Evolutionary conservation across 2,888 invertebrate genomes (phyloP), one percentile per base, ranked within the genome.

Genomic region (Hyles lineata): DNA sequence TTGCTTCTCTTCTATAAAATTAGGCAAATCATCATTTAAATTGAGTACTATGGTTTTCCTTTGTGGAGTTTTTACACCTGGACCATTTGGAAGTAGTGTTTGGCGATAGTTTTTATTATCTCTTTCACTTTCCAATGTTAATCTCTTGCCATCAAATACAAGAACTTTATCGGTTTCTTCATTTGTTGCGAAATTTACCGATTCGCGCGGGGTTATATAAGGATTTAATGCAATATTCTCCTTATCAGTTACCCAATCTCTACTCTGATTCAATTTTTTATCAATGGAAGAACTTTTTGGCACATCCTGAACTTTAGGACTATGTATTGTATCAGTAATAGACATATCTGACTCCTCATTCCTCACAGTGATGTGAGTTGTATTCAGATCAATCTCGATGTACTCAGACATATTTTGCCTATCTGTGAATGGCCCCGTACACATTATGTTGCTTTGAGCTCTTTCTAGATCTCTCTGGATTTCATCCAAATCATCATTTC

Each of bases 141-240:
- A 78, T 73, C 86, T 85, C 77, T 91, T 92, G 0, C 94, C 93
- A 77, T 93, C 93, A 77, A 92, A 93, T 0, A 93, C 90, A 69
- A 93, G 79, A 2, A 93, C 88, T 82, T 92, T 84, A 74, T 91
- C 86, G 0, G 83, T 77, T 15, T 85, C 85, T 70, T 90, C 87
- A 70, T 89, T 90, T 1, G 89, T 72, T 21, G 89, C 89, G 74
- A 92, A 92, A 73, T 91, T 90, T 0, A 80, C 79, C 0, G 87
- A 76, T 76, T 92, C 90, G 11, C 78, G 77, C 0, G 90, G 88
- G 0, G 89, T 78, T 0, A 84, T 78, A 52, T 92, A 93, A 0
- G 92, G 93, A 77, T 93, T 92, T 0, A 91, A 50, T 9, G 81
- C 85, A 7, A 93, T 90, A 81, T 94, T 94, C 74, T 94, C 94